Evolutionary conservation across 2,888 invertebrate genomes (phyloP).

Genomic region (Athalia cordata): DNA sequence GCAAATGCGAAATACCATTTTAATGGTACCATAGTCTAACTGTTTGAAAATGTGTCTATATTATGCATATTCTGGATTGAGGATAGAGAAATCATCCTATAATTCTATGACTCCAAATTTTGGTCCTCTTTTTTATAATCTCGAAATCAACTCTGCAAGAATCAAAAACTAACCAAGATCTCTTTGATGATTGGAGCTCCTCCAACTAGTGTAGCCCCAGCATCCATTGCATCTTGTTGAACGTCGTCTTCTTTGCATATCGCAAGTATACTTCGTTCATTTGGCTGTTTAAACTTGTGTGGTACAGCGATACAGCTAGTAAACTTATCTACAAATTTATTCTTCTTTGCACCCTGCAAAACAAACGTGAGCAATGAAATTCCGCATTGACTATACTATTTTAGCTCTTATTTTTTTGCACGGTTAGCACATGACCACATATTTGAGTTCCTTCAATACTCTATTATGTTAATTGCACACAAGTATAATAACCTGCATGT

Average conservation of each 20-base stretch:
- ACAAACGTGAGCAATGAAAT: constrained; percentile 23
- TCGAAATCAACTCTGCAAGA: background rate
- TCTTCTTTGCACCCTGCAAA: constrained; percentile 72
- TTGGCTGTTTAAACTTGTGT: constrained; percentile 82
- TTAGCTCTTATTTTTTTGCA: too few species aligned
- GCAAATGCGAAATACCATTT: too few species aligned
- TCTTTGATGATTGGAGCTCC: constrained; percentile 85
- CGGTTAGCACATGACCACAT: too few species aligned
- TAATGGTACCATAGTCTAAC: constrained; percentile 30
- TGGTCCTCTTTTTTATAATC: background rate
- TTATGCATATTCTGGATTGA: background rate
- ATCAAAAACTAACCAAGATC: constrained; percentile 77
- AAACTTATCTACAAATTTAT: constrained; percentile 82
- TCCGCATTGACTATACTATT: too few species aligned
- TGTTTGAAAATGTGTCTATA: background rate
- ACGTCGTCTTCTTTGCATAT: constrained; percentile 83
- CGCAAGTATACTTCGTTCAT: constrained; percentile 82
- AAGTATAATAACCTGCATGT: constrained; percentile 80
- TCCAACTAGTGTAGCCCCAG: constrained; percentile 85
- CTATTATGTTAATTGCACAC: background rate
- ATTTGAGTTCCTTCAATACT: background rate
- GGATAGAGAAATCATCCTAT: too few species aligned
- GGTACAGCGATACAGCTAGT: constrained; percentile 81
- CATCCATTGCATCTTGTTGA: constrained; percentile 78
- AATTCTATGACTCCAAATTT: too few species aligned